Base-by-base conservation (phyloP, 2,113 vertebrate genomes). In the Cochlearius cochlearius region DNA sequence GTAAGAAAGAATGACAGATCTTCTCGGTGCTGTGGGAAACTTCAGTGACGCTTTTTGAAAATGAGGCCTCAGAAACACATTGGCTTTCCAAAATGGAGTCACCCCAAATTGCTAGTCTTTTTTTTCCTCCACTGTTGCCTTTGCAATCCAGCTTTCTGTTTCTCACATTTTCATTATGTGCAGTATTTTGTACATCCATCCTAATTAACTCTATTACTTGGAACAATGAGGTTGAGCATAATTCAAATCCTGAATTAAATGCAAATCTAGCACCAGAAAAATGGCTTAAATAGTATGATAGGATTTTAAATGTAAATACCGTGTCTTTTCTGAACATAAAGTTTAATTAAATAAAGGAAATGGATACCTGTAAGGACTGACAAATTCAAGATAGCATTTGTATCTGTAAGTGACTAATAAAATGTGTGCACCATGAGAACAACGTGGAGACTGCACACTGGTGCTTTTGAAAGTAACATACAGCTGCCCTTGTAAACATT, bases 381-480 rank as follows among this genome's bases (percentile, higher is more conserved):
- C 21, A 84, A 81, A 91, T 56, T 56, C 49, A 41, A 75, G 39
- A 7, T 47, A 67, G 21, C 4, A 27, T 68, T 59, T 81, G 29
- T 39, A 49, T 19, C 34, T 56, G 6, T 53, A 69, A 75, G 43
- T 34, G 4, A 39, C 38, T 52, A 64, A 66, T 25, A 41, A 68
- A 69, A 67, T 0, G 2, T 7, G 19, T 82, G 21, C 29, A 47
- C 18, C 10, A 0, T 23, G 29, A 55, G 38, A 93, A 41, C 20
- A 32, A 15, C 0, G 0, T 60, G 56, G 23, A 82, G n/a, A 23
- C 7, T 17, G 27, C 36, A 50, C 1, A 5, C 9, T 17, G 12
- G 12, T 86, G 60, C 38, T 38, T 86, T 52, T 64, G 67, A 34
- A 80, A 62, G 39, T 15, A 77, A 45, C 5, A 21, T 5, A 12